Base-by-base conservation (phyloP, 2,113 vertebrate species). In the Fulica atra region DNA sequence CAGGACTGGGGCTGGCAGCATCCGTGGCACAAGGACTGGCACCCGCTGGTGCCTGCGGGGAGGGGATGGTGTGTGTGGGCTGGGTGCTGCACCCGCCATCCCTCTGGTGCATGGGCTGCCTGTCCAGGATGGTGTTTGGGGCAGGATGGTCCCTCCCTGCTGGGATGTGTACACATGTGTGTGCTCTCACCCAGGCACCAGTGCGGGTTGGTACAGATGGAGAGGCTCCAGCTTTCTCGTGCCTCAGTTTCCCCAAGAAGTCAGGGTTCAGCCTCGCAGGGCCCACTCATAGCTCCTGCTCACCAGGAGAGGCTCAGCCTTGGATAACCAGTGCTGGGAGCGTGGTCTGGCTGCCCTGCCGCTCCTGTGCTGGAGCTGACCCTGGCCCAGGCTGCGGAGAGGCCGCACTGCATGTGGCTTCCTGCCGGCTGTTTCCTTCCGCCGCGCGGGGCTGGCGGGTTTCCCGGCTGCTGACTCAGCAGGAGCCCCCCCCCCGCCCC, bases 401-500 rank as follows among this genome's bases (percentile, higher is more conserved):
- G 72, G 85, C 85, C 25, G 1, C 7, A 7, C 29, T 36, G 53
- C 65, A 76, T 2, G 29, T 7, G 9, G 88, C 71, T 91, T 88
- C 88, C 83, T 83, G 88, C 48, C 7, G 57, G 33, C 36, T 18
- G 13, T 61, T 95, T 96, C 95, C 96, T 96, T 78, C 88, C 71
- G 20, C 88, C n/a, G 9, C 18, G 3, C 1, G n/a, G 65, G 25
- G 59, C 79, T 44, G 18, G 36, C 11, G 5, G 50, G 16, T 81
- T 83, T 96, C 81, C 88, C 61, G 4, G 80, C 93, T 79, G 94
- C 93, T 93, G 92, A 79, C 50, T 89, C 86, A 64, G 66, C 81
- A 51, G 1, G 9, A 69, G 25, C 84, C 90, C 71, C 64, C 65
- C 48, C 48, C 48, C n/a, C n/a, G 25, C 84, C 90, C 71, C 64